Conservation (phyloP, 2,113 vertebrate genomes). For the Oryctolagus cuniculus region DNA sequence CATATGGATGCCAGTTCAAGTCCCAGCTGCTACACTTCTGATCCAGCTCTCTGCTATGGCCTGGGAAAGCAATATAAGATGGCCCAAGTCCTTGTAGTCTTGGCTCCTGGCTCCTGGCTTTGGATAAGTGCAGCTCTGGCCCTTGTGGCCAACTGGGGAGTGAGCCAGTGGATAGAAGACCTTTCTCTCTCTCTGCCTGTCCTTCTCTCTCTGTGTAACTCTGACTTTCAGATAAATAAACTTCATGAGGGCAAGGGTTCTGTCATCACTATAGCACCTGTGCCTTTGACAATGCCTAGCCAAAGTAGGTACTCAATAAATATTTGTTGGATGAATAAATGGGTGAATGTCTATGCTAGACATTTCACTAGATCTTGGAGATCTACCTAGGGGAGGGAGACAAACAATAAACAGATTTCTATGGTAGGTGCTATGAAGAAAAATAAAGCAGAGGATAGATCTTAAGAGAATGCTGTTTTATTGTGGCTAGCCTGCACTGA, state of each 20-base stretch:
- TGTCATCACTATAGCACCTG: not conserved
- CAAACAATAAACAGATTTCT: not conserved
- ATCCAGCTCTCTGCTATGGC: too few species aligned
- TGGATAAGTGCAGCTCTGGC: too few species aligned
- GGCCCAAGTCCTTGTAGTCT: too few species aligned
- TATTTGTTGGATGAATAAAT: not conserved
- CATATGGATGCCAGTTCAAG: too few species aligned
- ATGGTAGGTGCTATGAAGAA: not conserved
- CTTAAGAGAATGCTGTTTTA: not conserved
- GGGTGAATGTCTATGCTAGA: not conserved
- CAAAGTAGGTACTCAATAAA: not conserved
- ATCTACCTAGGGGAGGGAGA: not conserved
- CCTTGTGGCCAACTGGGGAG: too few species aligned
- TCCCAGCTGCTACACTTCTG: too few species aligned
- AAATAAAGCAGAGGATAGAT: not conserved
- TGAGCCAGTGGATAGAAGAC: too few species aligned
- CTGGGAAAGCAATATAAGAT: too few species aligned
- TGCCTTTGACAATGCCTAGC: not conserved
- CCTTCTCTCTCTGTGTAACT: not conserved
- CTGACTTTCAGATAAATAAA: not conserved
- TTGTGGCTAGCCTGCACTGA: not conserved
- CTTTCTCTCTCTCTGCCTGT: too few species aligned
- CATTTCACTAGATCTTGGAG: not conserved
- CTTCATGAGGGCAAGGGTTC: not conserved
- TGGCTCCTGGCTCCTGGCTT: too few species aligned